Base-by-base conservation (phyloP, 2,888 invertebrate species). In the Empis stercorea region DNA sequence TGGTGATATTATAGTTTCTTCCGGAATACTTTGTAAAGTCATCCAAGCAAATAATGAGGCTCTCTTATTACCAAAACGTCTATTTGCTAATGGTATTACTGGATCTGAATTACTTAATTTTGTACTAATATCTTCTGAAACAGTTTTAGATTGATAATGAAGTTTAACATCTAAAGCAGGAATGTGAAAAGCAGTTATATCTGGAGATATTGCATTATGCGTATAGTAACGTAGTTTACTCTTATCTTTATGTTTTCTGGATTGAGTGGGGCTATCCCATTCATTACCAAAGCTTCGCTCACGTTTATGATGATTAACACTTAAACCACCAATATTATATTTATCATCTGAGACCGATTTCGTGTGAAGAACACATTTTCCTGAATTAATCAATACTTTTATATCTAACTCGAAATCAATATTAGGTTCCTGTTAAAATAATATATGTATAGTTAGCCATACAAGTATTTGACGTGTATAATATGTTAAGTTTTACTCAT, bases 1-100 rank as follows among this genome's bases (percentile, higher is more conserved):
- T 0, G 99, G 97, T 56, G 92, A 94, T 61, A 99, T 92, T 56
- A 96, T 85, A 23, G 97, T 97, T 71, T 97, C 96, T 64, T 92
- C 94, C 0, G 97, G 96, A 57, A 97, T 91, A 61, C 93, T 92
- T 70, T 97, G 94, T 53, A 99, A 71, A 3, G 94, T 95, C 76
- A 95, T 84, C 89, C 95, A 96, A 1, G 91, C 85, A 73, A 93
- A 87, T 54, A 97, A 71, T 52, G 87, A 87, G 48, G 86, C 96
- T 65, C 85, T 91, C 71, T 91, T 96, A 47, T 78, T 79, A 54
- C 82, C 81, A 47, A 76, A 64, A 54, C 79, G 79, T 30, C 78
- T 73, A 0, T 62, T 51, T 6, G 54, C 44, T 14, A 16, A 27
- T 10, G 43, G 17, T 2, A 54, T 53, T 27, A 55, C 51, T 1